These are phyloP conservation scores for Cyanoderma ruficeps DNA, from an alignment of 2,113 vertebrate species.

Conservation along the genomic window DNA sequence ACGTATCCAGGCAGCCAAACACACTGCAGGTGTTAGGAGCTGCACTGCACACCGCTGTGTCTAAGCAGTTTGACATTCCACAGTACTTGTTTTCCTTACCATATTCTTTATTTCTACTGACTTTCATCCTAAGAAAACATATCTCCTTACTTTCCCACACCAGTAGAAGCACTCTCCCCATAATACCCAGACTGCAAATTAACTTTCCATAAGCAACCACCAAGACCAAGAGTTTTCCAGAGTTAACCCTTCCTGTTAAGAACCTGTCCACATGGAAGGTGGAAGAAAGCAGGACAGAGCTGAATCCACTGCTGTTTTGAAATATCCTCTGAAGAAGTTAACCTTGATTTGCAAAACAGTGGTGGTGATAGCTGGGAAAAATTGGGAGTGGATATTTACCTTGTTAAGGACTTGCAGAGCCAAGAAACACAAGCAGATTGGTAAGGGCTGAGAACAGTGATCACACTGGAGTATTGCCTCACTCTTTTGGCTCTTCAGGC, in stretches of 20 bases:
- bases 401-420: background rate
- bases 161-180: background rate
- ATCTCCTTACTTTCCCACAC: background rate
- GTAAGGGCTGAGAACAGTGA: background rate
- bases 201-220: background rate
- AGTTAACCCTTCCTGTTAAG: background rate
- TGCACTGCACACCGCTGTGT: background rate
- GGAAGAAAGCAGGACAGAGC: background rate
- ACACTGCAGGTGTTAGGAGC: background rate
- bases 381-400: background rate
- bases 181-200: background rate
- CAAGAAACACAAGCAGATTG: background rate
- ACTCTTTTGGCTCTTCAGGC: background rate
- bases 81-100: background rate
- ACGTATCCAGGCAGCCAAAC: background rate
- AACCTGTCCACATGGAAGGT: background rate
- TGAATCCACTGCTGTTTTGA: background rate
- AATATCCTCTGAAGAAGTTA: background rate
- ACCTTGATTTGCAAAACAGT: background rate
- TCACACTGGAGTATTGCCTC: background rate
- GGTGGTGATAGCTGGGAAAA: background rate
- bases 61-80: background rate
- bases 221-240: background rate
- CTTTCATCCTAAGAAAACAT: background rate
- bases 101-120: background rate